phyloP scores from a whole-genome alignment of 1,140 invertebrate species.

The Anastrepha obliqua region DNA sequence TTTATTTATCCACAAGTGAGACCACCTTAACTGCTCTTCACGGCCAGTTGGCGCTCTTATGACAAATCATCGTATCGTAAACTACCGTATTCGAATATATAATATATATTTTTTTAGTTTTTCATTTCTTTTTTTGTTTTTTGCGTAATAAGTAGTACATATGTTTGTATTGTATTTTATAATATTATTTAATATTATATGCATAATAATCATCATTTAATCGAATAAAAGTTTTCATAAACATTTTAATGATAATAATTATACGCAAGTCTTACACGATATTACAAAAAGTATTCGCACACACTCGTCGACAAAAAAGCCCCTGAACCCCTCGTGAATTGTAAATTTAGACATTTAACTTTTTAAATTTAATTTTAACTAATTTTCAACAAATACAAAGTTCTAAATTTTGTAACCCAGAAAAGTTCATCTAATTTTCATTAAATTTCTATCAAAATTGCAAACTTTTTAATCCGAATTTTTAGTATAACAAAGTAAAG shows the following conservation, averaged over 20 bases:
- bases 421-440: too few species aligned
- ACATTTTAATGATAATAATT: slow-evolving; percentile 7
- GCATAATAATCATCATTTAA: slow-evolving; percentile 15
- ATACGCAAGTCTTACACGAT: not conserved
- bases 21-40: not conserved
- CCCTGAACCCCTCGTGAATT: too few species aligned
- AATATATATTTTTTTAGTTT: not conserved
- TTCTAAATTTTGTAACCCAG: too few species aligned
- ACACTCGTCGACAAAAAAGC: too few species aligned
- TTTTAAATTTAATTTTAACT: too few species aligned
- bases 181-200: slow-evolving; percentile 29
- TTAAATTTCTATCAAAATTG: too few species aligned
- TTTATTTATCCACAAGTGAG: slow-evolving; percentile 7
- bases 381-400: too few species aligned
- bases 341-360: too few species aligned
- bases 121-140: not conserved
- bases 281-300: not conserved
- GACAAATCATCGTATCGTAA: slow-evolving; percentile 20
- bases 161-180: not conserved
- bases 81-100: slow-evolving; percentile 38
- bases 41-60: not conserved
- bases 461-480: too few species aligned
- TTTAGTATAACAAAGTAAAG: too few species aligned
- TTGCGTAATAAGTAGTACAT: not conserved
- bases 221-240: slow-evolving; percentile 25